A percentile compares a stretch with the other conserved stretches of the same genome.
These are phyloP conservation scores for Triops longicaudatus DNA, from an alignment of 1,140 invertebrate species.

Conservation along the genomic window DNA sequence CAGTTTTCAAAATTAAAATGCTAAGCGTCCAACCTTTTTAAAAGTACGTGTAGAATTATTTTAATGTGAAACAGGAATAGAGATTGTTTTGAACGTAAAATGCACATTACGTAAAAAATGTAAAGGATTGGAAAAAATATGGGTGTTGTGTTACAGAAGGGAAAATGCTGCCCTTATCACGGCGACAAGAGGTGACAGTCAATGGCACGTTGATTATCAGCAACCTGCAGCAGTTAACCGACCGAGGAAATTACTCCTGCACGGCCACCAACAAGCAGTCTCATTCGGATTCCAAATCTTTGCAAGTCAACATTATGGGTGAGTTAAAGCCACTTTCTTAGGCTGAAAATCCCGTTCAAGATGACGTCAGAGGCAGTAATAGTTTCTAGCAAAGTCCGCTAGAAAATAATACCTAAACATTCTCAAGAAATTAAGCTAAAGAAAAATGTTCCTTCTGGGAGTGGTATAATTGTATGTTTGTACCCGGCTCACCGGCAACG, in stretches of 20 bases:
- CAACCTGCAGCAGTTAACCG: conserved; percentile 60
- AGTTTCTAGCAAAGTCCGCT: no score
- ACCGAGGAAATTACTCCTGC: conserved; percentile 78
- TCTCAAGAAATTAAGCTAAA: no score
- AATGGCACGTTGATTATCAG: conserved; percentile 68
- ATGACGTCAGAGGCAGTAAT: no score
- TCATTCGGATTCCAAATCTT: conserved; percentile 36
- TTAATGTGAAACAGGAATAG: no score
- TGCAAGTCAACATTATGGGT: conserved; percentile 42
- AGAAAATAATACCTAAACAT: no score
- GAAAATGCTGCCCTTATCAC: conserved; percentile 65
- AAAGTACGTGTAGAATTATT: no score
- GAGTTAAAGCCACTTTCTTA: conserved; percentile 28
- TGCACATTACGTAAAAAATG: no score
- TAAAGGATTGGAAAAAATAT: no score
- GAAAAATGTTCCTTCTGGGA: no score
- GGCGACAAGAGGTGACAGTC: conserved; percentile 66
- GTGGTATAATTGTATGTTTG: neutral
- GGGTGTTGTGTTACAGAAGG: conserved; percentile 43
- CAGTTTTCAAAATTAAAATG: no score
- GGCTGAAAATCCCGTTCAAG: neutral
- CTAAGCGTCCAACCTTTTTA: no score
- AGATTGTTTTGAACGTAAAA: no score
- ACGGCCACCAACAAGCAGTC: conserved; percentile 75
- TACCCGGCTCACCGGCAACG: neutral